phyloP scores from a whole-genome alignment of 2,888 invertebrate species.

The Drosophila stalkeri region DNA sequence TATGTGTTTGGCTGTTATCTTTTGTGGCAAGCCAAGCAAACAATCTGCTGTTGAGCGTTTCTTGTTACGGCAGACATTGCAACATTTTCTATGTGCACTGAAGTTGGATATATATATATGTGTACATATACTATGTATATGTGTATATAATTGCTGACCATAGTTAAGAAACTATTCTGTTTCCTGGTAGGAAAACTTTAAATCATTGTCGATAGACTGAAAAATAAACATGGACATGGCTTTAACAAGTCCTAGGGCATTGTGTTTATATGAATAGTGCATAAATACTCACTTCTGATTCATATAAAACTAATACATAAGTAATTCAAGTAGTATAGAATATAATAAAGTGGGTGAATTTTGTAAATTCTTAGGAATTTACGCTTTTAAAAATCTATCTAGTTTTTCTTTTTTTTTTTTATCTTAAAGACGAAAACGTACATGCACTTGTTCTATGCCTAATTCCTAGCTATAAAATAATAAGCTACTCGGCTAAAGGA shows the following conservation, averaged over 20 bases:
- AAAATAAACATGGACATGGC: not conserved
- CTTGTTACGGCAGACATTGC: constrained; percentile 1
- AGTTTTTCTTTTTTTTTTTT: not conserved
- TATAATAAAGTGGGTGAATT: no score
- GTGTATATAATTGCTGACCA: not conserved
- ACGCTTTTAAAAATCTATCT: not conserved
- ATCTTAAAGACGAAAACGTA: no score
- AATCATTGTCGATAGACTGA: not conserved
- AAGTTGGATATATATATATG: not conserved
- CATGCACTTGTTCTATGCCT: not conserved
- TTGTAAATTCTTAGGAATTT: not conserved
- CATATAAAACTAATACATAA: not conserved
- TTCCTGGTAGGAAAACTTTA: not conserved
- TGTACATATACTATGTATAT: not conserved
- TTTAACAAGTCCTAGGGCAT: not conserved
- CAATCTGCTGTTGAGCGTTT: constrained; percentile 24
- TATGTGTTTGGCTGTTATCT: constrained; percentile 50
- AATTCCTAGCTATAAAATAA: not conserved
- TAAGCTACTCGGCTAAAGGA: not conserved
- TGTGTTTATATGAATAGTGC: not conserved
- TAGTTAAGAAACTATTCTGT: not conserved
- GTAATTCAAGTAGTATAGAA: not conserved
- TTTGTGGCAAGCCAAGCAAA: constrained; percentile 47
- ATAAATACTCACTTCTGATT: not conserved
- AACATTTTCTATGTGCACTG: not conserved